Evolutionary conservation across 2,797 vertebrate species (phyloP).

Genomic region (Meda fulgida): DNA sequence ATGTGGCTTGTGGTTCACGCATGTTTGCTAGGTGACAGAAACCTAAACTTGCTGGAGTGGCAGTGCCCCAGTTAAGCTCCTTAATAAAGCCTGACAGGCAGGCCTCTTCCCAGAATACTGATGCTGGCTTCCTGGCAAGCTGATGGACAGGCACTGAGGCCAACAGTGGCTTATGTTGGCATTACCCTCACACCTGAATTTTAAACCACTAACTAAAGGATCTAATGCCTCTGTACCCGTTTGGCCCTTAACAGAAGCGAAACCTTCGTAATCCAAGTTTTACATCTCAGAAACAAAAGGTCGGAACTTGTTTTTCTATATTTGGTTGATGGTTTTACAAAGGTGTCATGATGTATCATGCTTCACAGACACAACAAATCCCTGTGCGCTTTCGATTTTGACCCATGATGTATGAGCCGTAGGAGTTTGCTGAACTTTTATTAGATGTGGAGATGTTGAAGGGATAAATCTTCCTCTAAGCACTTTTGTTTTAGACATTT

Average conservation of each 20-base stretch:
- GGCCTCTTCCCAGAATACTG: slow-evolving; percentile 70
- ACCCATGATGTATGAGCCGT: slow-evolving; percentile 28
- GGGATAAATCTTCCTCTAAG: slow-evolving; percentile 48
- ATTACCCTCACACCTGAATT: slow-evolving; percentile 35
- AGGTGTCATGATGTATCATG: slow-evolving; percentile 31
- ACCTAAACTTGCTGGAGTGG: slow-evolving; percentile 70
- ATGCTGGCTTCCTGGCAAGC: slow-evolving; percentile 71
- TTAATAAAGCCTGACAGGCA: slow-evolving; percentile 78
- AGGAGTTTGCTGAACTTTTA: slow-evolving; percentile 45
- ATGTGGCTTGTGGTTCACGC: slow-evolving; percentile 10
- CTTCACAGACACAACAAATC: slow-evolving; percentile 18
- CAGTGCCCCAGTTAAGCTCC: slow-evolving; percentile 71
- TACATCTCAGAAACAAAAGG: slow-evolving; percentile 9
- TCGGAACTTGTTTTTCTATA: slow-evolving; percentile 5
- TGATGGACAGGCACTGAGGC: slow-evolving; percentile 72
- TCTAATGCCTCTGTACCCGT: slow-evolving; percentile 8
- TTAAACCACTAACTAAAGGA: slow-evolving; percentile 15
- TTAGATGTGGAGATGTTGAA: slow-evolving; percentile 42
- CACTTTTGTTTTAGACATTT: slow-evolving; percentile 43
- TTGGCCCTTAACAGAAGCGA: background rate
- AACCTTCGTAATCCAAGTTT: background rate
- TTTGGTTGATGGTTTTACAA: slow-evolving; percentile 30
- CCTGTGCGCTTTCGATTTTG: slow-evolving; percentile 25
- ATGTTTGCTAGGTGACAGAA: slow-evolving; percentile 41
- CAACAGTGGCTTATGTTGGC: slow-evolving; percentile 63